Base-by-base conservation (phyloP, 2,113 vertebrate genomes). In the Plestiodon gilberti region DNA sequence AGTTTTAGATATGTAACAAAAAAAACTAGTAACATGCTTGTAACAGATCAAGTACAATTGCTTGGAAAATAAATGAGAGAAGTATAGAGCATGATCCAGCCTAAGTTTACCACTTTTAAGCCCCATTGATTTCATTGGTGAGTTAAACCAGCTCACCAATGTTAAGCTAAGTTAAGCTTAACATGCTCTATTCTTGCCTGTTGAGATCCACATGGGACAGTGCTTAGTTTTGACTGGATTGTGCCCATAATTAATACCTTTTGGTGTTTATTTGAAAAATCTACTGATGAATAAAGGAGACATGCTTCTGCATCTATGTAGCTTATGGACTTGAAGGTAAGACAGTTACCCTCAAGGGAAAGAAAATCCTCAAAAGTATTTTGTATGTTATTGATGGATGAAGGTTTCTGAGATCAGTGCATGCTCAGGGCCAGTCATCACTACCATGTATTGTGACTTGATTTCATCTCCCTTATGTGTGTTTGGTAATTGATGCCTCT, bases 401-500 rank as follows among this genome's bases (percentile, higher is more conserved):
- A 92, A 93, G 87, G 48, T 23, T 43, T 55, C n/a, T 81, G 91
- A 86, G 84, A 86, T 69, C 30, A 55, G 67, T 90, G 91, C 89
- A 92, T 92, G 91, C 88, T 79, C 23, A 81, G 65, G 87, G 71
- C 87, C 71, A 94, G 91, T 93, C 91, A 85, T 87, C 64, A 0
- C 83, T 85, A 40, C 88, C 73, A 65, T 91, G 91, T 82, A 73
- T 55, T 93, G 91, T 94, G 82, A 83, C 91, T 94, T 94, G 0
- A 89, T 93, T 91, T 70, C 88, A 33, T 90, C 90, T 93, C 90
- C 87, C 78, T 93, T 92, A 89, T 48, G 13, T 85, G 90, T 84
- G 87, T 6, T 90, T 91, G 85, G 87, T 87, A 85, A 93, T 93
- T 92, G 89, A 91, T 93, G 89, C 91, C 81, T 92, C 81, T 92